Base-by-base conservation (phyloP, 2,113 vertebrate species). In the Halcyon senegalensis region DNA sequence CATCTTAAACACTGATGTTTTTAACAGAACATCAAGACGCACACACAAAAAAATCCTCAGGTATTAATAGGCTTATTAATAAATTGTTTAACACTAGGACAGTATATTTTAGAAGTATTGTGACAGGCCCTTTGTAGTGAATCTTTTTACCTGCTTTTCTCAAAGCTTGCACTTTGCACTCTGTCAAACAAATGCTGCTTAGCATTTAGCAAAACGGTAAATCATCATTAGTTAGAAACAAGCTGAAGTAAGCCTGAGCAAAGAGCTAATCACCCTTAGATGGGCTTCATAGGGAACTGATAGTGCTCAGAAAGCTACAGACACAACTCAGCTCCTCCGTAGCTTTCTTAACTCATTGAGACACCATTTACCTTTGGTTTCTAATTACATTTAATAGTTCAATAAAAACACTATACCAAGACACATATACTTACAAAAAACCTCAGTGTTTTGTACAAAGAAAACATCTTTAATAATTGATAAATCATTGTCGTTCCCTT, bases 1-100 rank as follows among this genome's bases (percentile, higher is more conserved):
- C 97, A 97, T 97, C 95, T 97, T 95, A 97, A 97, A 96, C 92
- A 93, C 56, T 79, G 88, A 70, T 90, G 72, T 94, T 96, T 96
- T 96, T 93, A 96, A 92, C 93, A 96, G 95, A 97, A 95, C 85
- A 92, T 87, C 78, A 85, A 96, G 94, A 97, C 76, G 70, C 51
- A 55, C 55, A 44, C 53, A 81, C 20, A 69, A 89, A 37, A 89
- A 83, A 84, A 90, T 86, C 73, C 73, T 68, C 60, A 69, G 69
- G 74, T 89, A 97, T 95, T 96, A 95, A 96, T 92, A 91, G 77
- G 60, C 73, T 93, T 96, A 96, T 96, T 96, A 96, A 96, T 95
- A 96, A 95, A 96, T 66, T 89, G 96, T 94, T 97, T 94, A 94
- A 95, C 9, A 43, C 84, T 41, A 46, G 51, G 73, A 89, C 92